Base-by-base conservation (phyloP, 2,797 vertebrate genomes). In the Acropternis orthonyx region DNA sequence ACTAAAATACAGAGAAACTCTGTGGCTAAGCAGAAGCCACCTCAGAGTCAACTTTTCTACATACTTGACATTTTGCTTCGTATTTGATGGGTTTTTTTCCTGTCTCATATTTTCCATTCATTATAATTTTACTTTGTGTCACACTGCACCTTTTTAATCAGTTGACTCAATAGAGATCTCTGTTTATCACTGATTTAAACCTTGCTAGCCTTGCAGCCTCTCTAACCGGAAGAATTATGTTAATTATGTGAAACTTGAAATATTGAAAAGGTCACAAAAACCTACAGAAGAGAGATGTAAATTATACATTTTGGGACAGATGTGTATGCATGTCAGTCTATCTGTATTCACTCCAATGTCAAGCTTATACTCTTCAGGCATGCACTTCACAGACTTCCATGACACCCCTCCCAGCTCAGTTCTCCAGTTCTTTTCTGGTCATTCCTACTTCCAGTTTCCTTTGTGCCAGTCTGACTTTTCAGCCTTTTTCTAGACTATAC, bases 261-360 rank as follows among this genome's bases (percentile, higher is more conserved):
- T 84, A 86, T 32, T 58, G n/a, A 91, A 96, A 97, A 94, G 92
- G 85, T 93, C 93, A 93, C 77, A 72, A 69, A 87, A 66, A 56
- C 19, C n/a, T 88, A 34, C 62, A n/a, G 12, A 88, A 74, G 41
- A 77, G 41, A 89, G 54, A 88, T 48, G 87, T 30, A 91, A 94
- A 80, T 88, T 68, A 68, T 41, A 39, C 20, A 20, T 44, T 62
- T 41, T 75, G 61, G 36, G 61, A 65, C 67, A 87, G 67, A 85
- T 5, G 14, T 1, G 7, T 18, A 18, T 4, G 37, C 30, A 13
- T 5, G 27, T 83, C 68, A 56, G 37, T 71, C 48, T 85, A 19
- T 24, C 59, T n/a, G n/a, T 26, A 56, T 41, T 74, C 48, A 63
- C 41, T 48, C 37, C 61, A 54, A 52, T 61, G 61, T 11, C 55